Percentiles rank a stretch among this genome's conserved stretches.
phyloP scores from a whole-genome alignment of 2,113 vertebrate species.

The Alces alces region DNA sequence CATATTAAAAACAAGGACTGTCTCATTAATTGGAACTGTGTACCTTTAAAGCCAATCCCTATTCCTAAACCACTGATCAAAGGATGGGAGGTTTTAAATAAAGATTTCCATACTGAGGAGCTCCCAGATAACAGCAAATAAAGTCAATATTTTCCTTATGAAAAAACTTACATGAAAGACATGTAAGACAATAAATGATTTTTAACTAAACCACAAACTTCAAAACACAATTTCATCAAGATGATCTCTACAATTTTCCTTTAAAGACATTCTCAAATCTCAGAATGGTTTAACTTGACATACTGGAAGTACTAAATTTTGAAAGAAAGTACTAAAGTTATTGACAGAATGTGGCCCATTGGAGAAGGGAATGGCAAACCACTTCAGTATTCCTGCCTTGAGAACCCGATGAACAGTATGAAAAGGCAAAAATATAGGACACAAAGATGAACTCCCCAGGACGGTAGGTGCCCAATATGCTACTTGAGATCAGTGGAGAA shows the following conservation, averaged over 20 bases:
- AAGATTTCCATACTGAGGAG: neutral
- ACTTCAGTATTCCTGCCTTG: slow-evolving; percentile 9
- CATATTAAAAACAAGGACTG: neutral
- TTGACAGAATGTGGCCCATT: neutral
- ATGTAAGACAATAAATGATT: neutral
- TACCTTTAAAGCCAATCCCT: neutral
- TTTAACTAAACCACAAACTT: slow-evolving; percentile 48
- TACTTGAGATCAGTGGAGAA: too few species aligned
- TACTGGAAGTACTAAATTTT: slow-evolving; percentile 30
- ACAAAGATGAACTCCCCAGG: too few species aligned
- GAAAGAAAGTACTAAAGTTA: slow-evolving; percentile 49
- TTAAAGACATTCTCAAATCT: slow-evolving; percentile 37
- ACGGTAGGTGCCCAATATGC: too few species aligned
- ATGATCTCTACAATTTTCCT: slow-evolving; percentile 40
- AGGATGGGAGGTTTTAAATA: slow-evolving; percentile 19
- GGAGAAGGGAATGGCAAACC: neutral
- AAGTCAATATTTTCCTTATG: slow-evolving; percentile 1
- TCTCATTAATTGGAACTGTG: neutral
- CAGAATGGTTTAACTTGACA: slow-evolving; percentile 25
- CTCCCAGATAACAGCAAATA: slow-evolving; percentile 22
- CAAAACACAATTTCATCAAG: slow-evolving; percentile 46
- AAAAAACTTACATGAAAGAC: slow-evolving; percentile 27
- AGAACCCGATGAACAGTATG: neutral
- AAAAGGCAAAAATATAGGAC: too few species aligned
- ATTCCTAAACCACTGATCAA: slow-evolving; percentile 25